Base-by-base conservation (phyloP, 2,888 invertebrate genomes). In the Meiosimyza decipiens region DNA sequence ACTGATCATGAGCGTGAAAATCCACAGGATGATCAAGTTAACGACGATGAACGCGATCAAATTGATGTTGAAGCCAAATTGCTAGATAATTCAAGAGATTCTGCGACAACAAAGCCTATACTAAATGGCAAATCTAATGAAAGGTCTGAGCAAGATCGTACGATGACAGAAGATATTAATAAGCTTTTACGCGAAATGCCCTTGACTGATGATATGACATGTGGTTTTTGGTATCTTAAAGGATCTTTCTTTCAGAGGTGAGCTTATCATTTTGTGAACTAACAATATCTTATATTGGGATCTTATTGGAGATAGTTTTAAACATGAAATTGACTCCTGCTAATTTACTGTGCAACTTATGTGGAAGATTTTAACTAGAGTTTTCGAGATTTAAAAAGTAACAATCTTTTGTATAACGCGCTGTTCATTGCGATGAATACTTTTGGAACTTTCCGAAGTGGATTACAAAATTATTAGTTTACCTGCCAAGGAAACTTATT, bases 181-280 rank as follows among this genome's bases (percentile, higher is more conserved):
- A 87, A 88, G 55, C 80, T 88, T 16, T 86, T 86, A 74, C 85
- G 82, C 71, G 86, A 86, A 51, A 83, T 88, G 79, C 87, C 88
- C 12, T 80, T 90, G 64, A 89, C 89, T 18, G 89, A 90, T 16
- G 91, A 92, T 62, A 91, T 90, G 0, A 85, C 88, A 3, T 92
- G 92, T 80, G 92, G 92, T 2, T 87, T 91, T 75, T 89, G 91
- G 87, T 89, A 89, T 75, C 83, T 91, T 59, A 88, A 87, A 71
- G 91, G 91, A 9, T 81, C 85, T 0, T 89, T 88, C 76, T 86
- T 92, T 66, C 92, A 92, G 82, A 89, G 87, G 85, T 90, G 89
- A 79, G 91, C 90, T 40, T 40, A 28, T 0, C 2, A 3, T 28
- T 28, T 22, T 2, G 22, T 22, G 2, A 22, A 22, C 22, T 40